Evolutionary conservation across 1,140 invertebrate genomes (phyloP), one percentile per base, ranked within the genome.

Genomic region (Anthonomus grandis): DNA sequence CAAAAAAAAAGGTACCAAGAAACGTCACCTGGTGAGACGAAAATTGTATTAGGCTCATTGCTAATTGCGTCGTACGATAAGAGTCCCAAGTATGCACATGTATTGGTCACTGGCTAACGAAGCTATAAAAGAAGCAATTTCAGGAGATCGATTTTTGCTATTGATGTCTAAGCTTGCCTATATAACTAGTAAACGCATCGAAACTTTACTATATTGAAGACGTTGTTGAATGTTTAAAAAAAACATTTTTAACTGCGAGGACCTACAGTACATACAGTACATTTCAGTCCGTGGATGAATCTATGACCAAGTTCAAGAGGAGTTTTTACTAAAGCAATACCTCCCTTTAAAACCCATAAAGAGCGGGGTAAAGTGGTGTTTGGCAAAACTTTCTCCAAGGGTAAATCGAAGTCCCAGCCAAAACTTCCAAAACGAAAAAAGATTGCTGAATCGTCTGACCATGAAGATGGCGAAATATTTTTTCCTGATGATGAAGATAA

Each of bases 321-420:
- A 65, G 38, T 63, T 57, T 34, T 49, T 45, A 8, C 37, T 68
- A 21, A 70, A 71, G 27, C 66, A 71, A 48, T 72, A 70, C 49
- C 39, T 68, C 27, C 69, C 69, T 17, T 18, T 70, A 22, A 72
- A 72, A 50, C 65, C 66, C 3, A 66, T 64, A 15, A 71, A 74
- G 63, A 37, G 64, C 44, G 71, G 71, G 15, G 67, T 71, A 37
- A 71, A 71, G 63, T 57, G 70, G 66, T n/a, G n/a, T n/a, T n/a
- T n/a, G n/a, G n/a, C n/a, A n/a, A n/a, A n/a, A n/a, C n/a, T n/a
- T n/a, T n/a, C n/a, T n/a, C n/a, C n/a, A n/a, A n/a, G n/a, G n/a
- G n/a, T n/a, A n/a, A n/a, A n/a, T n/a, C n/a, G n/a, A n/a, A n/a
- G n/a, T n/a, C n/a, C n/a, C n/a, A n/a, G n/a, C n/a, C n/a, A n/a